Evolutionary conservation across 2,888 invertebrate genomes (phyloP), one percentile per base, ranked within the genome.

Genomic region (Tetramorium bicarinatum): DNA sequence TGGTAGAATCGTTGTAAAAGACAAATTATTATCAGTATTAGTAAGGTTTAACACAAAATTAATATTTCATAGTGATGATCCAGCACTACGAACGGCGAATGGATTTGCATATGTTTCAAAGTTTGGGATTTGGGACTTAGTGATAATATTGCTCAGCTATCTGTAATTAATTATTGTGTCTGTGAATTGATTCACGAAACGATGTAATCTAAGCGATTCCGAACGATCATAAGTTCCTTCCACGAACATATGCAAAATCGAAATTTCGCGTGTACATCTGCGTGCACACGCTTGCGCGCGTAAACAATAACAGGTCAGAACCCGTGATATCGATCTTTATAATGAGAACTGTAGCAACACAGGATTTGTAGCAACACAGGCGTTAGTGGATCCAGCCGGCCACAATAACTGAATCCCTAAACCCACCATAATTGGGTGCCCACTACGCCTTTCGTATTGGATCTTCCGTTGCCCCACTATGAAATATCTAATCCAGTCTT

Each of bases 271-370:
- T 54, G 9, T 67, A 44, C 49, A 64, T 44, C 52, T 76, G 64
- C 21, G 29, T 38, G 41, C 29, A 54, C 29, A 54, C 7, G 54
- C 7, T 15, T 15, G n/a, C 29, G 15, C n/a, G 21, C 38, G 21
- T 69, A 56, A 77, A 77, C 54, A 54, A 77, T 29, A 54, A 77
- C 29, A 54, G 54, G 29, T 38, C 69, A 15, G 41, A 25, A 44
- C 13, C n/a, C 1, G 3, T 25, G 62, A 74, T 87, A 88, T 88
- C 84, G 87, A 87, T 85, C 82, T 62, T 29, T 25, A 29, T 62
- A 84, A 82, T 64, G 59, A 80, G 84, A 82, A 85, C 81, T 67
- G 56, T 34, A 34, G 29, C 4, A 34, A 34, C 29, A 34, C 29
- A 34, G 41, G 66, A 87, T 67, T 85, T 71, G 79, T 59, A 64